Evolutionary conservation across 1,140 invertebrate genomes (phyloP), one percentile per base, ranked within the genome.

Genomic region (Drosophila sechellia): DNA sequence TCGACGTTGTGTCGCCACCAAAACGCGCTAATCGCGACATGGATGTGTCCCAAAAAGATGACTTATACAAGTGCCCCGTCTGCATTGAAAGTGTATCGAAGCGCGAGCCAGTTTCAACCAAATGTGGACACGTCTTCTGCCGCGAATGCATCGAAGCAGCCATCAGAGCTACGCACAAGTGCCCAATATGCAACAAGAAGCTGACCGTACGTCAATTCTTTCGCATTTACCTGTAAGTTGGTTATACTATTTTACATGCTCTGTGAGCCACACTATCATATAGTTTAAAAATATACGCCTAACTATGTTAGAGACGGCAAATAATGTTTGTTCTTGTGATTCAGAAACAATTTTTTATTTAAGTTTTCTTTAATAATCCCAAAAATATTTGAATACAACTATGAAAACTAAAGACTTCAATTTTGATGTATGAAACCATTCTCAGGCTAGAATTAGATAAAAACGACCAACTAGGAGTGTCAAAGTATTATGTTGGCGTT

Each of bases 41-140:
- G 0, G 13, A 61, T 0, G 12, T 64, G 20, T 53, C 53, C 2
- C 42, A 54, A 6, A 11, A 4, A 0, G 69, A 68, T 0, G 64
- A 57, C 5, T 12, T 48, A 1, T 87, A 90, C 53, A 90, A 64
- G 22, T 89, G 84, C 8, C 85, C 84, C 0, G 69, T 89, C 15
- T 89, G 84, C n/a, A 15, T 89, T 27, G 86, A 90, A 0, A 5
- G 20, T 0, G 79, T 69, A 1, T 48, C 34, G 1, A n/a, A 5
- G 0, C 73, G 69, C 4, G 57, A 81, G 1, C 85, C 85, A 0
- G 54, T 49, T 12, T 45, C 86, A 12, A 89, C 84, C 13, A 69
- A 65, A 15, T 89, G 84, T 13, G 84, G 84, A 1, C 84, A 89
- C 20, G 58, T 89, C 13, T 89, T 89, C 13, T 89, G 84, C 31